Base-by-base conservation (phyloP, 2,797 vertebrate species). In the Hydrophis major region DNA sequence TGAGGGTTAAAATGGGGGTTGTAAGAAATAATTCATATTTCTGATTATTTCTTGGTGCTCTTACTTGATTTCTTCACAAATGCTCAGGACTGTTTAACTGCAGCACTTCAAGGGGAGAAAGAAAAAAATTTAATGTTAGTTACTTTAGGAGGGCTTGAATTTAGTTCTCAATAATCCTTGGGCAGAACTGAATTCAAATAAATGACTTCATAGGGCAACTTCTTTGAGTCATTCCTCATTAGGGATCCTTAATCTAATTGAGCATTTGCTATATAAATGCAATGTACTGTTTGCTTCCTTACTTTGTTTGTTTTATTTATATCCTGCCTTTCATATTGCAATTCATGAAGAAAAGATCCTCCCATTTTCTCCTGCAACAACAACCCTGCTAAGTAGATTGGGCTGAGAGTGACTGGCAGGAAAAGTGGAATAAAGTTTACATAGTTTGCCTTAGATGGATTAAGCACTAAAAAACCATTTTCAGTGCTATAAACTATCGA, bases 11-110 rank as follows among this genome's bases (percentile, higher is more conserved):
- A 59, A 57, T 78, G 42, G 88, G 8, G 53, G 53, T 92, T 94
- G 25, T 59, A 94, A 60, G 18, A 37, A 90, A 27, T 88, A 47
- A 66, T 87, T 27, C 78, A 16, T 92, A 93, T 93, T 27, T 94
- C 37, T 61, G 88, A 63, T 91, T 94, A 28, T 53, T 47, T 47
- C 11, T 94, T 95, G 90, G 89, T 25, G 47, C 0, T 0, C 90
- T 20, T 90, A 94, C 66, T 18, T 50, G 12, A 78, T 94, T 92
- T 94, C 59, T 78, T 78, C 74, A 83, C 66, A 88, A 16, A 59
- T 92, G 22, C 6, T 66, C 12, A 83, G 42, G 87, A 8, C 56
- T 95, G 16, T 69, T 87, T 0, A 0, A 4, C 91, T 28, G 87
- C 59, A 89, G 83, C 90, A 37, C 55, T 63, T 37, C 20, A 91